Base-by-base conservation (phyloP, 2,797 vertebrate genomes). In the Syncerus caffer region DNA sequence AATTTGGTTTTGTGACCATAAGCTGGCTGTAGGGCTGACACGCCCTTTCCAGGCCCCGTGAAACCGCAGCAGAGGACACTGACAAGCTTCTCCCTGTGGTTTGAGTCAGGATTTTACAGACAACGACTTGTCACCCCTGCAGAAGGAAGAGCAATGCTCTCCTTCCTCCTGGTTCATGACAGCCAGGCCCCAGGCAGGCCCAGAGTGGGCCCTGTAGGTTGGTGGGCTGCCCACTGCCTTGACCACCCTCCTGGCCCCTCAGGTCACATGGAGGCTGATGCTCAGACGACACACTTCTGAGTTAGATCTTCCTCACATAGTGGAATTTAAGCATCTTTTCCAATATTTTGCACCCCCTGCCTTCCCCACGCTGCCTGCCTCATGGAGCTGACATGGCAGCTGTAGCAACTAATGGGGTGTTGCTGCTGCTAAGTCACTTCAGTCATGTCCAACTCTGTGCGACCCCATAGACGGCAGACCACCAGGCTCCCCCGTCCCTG, bases 1-100 rank as follows among this genome's bases (percentile, higher is more conserved):
- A 82, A 23, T 42, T 76, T 7, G 19, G 7, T 10, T 34, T 15
- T 7, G 9, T 62, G 21, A 4, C 27, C 29, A 17, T 64, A 64
- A n/a, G 1, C n/a, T 1, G 0, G 9, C 13, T 0, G 29, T 10
- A 27, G 62, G 27, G 3, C 7, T 1, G 19, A 84, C 27, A 17
- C 2, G 3, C 10, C 47, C 11, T 76, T 74, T 34, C 17, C 25
- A 14, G 14, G 86, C 74, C 42, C 21, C 27, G 4, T 9, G 15
- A 34, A 5, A 38, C 0, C 51, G 23, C 27, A 71, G 85, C 62
- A 84, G 83, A 85, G 50, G 51, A 45, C 3, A 2, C 50, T 29
- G 3, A 12, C 7, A 11, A 67, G 31, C 50, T 45, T 47, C 34
- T 71, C 0, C 1, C 7, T 0, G 27, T 1, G 38, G 25, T 50